Base-by-base conservation (phyloP, 2,113 vertebrate species). In the Laterallus jamaicensis region DNA sequence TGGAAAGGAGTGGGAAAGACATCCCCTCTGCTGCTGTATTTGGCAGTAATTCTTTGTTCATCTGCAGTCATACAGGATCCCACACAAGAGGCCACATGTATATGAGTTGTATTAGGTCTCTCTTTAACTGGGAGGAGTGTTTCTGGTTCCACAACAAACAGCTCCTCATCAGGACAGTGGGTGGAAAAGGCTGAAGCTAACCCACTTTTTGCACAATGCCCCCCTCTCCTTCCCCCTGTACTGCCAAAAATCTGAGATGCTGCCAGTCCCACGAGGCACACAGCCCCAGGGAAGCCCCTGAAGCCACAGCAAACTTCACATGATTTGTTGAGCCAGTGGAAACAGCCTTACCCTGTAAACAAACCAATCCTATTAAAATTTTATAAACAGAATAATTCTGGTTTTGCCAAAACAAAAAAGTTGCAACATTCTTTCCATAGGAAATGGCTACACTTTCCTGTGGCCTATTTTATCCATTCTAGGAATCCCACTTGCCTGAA, bases 1-100 rank as follows among this genome's bases (percentile, higher is more conserved):
- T n/a, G 21, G 28, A 17, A 74, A 59, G 28, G 26, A 47, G 14
- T 2, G 12, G 21, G 7, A 54, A 10, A 79, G 42, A 35, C 8
- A 17, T 73, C 22, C 10, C 15, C 3, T 39, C 35, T 83, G 35
- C 49, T 58, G 22, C 26, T 66, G 16, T 39, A 18, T 69, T 71
- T 80, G 59, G 11, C 35, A 82, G 18, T 8, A 40, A 10, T 64
- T 68, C 40, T 91, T 69, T 56, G 7, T 40, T 80, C 60, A 47
- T 14, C 63, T 69, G 31, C 39, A 28, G 12, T 39, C 26, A 5
- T 18, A 18, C 5, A 55, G 19, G 11, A 71, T 47, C 44, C 44
- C 44, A 14, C 50, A 55, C 1, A 5, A 63, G 28, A 59, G 10
- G 28, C 5, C 25, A 31, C 0, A 0, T 0, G 2, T 73, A 3